These are phyloP conservation scores for Charaxes varanes DNA, from an alignment of 1,140 invertebrate genomes.

Conservation along the genomic window DNA sequence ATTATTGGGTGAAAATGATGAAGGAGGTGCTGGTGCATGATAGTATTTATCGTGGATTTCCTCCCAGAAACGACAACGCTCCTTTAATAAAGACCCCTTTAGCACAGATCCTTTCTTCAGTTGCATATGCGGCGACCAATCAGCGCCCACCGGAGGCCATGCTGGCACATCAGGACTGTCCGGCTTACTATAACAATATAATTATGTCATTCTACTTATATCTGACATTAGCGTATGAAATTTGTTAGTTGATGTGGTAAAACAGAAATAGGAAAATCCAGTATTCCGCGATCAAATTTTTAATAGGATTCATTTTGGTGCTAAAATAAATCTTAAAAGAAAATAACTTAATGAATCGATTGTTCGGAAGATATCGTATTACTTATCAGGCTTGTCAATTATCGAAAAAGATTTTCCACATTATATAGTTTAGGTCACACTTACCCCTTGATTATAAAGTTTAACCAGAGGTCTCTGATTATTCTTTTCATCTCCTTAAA, in stretches of 20 bases:
- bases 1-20: neutral
- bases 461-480: constrained; percentile 23
- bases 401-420: no score
- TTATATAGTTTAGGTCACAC: no score
- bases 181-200: constrained; percentile 12
- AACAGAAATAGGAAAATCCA: no score
- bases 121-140: constrained; percentile 29
- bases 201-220: no score
- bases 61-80: constrained; percentile 30
- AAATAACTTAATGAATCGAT: no score
- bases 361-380: no score
- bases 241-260: no score
- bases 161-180: constrained; percentile 18
- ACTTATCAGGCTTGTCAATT: no score
- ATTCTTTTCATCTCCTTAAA: constrained; percentile 17
- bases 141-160: constrained; percentile 25
- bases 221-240: no score
- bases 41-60: constrained; percentile 30
- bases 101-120: constrained; percentile 8
- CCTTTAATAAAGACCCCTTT: constrained; percentile 19
- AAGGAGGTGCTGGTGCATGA: constrained; percentile 21
- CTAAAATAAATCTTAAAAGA: no score
- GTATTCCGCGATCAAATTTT: no score
- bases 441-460: constrained; percentile 27
- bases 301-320: no score